phyloP scores from a whole-genome alignment of 1,140 invertebrate species.

The Drosophila triauraria region DNA sequence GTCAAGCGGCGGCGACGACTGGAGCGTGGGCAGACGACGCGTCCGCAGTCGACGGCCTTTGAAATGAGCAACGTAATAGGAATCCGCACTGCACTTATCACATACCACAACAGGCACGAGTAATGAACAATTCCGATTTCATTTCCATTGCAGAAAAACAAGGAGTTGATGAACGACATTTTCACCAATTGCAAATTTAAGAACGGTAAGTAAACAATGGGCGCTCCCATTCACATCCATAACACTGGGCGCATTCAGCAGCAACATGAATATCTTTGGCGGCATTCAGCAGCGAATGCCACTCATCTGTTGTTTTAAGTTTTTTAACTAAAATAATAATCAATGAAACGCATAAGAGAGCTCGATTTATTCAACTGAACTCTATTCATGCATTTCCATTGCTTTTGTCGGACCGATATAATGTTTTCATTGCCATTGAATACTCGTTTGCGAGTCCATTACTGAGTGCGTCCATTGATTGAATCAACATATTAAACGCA shows the following conservation, averaged over 20 bases:
- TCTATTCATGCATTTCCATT: background rate
- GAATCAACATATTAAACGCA: constrained; percentile 9
- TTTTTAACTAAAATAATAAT: too few species aligned
- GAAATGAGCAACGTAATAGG: constrained; percentile 73
- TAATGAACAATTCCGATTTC: constrained; percentile 61
- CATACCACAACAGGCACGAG: background rate
- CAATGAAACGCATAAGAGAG: too few species aligned
- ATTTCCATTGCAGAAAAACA: constrained; percentile 89
- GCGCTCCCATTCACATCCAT: background rate
- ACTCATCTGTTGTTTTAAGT: too few species aligned
- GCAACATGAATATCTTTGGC: too few species aligned
- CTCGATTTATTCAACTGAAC: too few species aligned
- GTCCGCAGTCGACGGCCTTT: constrained; percentile 67
- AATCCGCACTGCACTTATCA: constrained; percentile 37
- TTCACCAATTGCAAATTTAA: constrained; percentile 88
- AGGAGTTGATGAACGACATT: constrained; percentile 89
- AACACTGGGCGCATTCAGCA: background rate
- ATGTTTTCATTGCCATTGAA: background rate
- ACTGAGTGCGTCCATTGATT: constrained; percentile 6
- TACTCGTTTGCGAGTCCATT: background rate
- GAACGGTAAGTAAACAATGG: constrained; percentile 86
- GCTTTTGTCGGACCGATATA: background rate
- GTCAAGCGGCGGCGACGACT: constrained; percentile 56
- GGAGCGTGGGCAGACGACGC: constrained; percentile 55
- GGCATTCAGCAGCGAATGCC: too few species aligned